phyloP scores from a whole-genome alignment of 2,888 invertebrate genomes.

The Orthosia incerta region DNA sequence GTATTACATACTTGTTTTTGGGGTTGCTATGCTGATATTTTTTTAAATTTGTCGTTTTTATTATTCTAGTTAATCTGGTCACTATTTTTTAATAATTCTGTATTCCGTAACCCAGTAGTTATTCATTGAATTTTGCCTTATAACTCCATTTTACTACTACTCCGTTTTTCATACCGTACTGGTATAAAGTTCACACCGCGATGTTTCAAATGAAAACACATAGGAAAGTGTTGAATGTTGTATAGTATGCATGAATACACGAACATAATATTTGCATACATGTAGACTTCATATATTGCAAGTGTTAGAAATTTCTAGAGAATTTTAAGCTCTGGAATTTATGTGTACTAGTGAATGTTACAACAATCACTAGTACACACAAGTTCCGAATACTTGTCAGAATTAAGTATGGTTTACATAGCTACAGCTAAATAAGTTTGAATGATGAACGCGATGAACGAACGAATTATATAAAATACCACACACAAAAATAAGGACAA shows the following conservation, averaged over 20 bases:
- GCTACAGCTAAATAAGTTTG: too few relatives aligned
- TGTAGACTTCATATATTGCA: conserved; percentile 19
- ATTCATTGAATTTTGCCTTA: not conserved
- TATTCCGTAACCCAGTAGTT: too few relatives aligned
- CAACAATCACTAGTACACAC: too few relatives aligned
- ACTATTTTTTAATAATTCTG: too few relatives aligned
- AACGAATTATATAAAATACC: too few relatives aligned
- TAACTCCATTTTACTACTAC: conserved; percentile 3
- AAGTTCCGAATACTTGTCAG: too few relatives aligned
- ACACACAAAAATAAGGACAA: too few relatives aligned
- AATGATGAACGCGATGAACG: not conserved
- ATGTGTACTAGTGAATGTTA: not conserved
- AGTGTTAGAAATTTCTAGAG: conserved; percentile 13
- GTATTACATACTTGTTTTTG: too few relatives aligned
- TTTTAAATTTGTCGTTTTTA: too few relatives aligned
- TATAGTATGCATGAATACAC: conserved; percentile 25
- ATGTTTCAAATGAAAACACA: conserved; percentile 39
- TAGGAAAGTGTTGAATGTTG: conserved; percentile 31
- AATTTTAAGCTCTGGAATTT: not conserved
- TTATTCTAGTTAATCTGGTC: too few relatives aligned
- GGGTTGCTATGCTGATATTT: too few relatives aligned
- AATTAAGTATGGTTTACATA: too few relatives aligned
- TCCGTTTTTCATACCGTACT: conserved; percentile 10
- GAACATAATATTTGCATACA: conserved; percentile 34
- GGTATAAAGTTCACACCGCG: conserved; percentile 29